phyloP scores from a whole-genome alignment of 2,113 vertebrate genomes.

The Misgurnus mizolepis region DNA sequence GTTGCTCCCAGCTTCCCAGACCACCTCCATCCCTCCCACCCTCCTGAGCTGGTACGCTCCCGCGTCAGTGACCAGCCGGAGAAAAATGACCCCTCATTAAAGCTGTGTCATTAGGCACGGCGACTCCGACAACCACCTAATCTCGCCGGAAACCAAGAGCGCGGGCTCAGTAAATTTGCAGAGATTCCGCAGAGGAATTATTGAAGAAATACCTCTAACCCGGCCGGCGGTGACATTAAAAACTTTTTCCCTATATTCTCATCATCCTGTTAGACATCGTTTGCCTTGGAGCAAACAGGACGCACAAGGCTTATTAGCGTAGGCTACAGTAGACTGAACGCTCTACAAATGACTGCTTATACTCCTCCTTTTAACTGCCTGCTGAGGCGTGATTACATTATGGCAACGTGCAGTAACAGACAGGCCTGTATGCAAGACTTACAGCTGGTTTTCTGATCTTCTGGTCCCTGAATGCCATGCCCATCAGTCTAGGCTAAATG shows the following conservation, averaged over 20 bases:
- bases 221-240: slow-evolving; percentile 1
- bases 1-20: slow-evolving; percentile 9
- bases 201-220: slow-evolving; percentile 30
- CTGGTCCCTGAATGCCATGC: slow-evolving; percentile 41
- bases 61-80: slow-evolving; percentile 2
- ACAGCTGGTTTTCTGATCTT: slow-evolving; percentile 53
- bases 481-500: slow-evolving; percentile 75
- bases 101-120: slow-evolving; percentile 31
- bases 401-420: slow-evolving; percentile 38
- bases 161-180: slow-evolving; percentile 13
- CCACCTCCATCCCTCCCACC: slow-evolving; percentile 5
- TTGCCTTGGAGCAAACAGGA: slow-evolving; percentile 50
- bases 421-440: slow-evolving; percentile 34
- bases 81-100: slow-evolving; percentile 53
- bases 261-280: slow-evolving; percentile 39
- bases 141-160: slow-evolving; percentile 9
- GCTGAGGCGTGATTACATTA: slow-evolving; percentile 54
- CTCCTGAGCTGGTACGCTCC: slow-evolving; percentile 17
- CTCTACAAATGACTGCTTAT: slow-evolving; percentile 45
- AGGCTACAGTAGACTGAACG: slow-evolving; percentile 22
- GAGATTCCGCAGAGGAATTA: slow-evolving; percentile 15
- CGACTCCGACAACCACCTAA: slow-evolving; percentile 26
- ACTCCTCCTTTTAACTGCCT: slow-evolving; percentile 49
- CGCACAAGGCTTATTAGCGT: slow-evolving; percentile 51
- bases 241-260: slow-evolving; percentile 16